Evolutionary conservation across 2,888 invertebrate genomes (phyloP).

Genomic region (Resseliella maxima): DNA sequence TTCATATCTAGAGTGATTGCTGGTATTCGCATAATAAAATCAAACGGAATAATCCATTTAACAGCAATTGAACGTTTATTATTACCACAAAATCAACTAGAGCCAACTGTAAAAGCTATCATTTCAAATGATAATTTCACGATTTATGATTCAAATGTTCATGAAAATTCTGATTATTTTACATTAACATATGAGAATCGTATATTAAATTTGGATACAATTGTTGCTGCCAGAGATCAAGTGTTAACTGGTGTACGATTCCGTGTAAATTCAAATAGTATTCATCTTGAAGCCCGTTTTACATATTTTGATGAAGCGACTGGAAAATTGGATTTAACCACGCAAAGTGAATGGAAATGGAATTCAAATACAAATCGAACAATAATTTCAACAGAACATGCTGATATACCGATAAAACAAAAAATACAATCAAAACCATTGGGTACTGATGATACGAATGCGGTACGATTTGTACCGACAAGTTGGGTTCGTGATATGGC

Average conservation of each 20-base stretch:
- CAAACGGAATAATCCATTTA: slow-evolving; percentile 78
- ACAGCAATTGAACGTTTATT: slow-evolving; percentile 78
- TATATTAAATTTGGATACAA: slow-evolving; percentile 79
- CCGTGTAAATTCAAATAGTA: slow-evolving; percentile 76
- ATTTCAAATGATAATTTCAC: slow-evolving; percentile 60
- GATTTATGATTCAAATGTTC: slow-evolving; percentile 66
- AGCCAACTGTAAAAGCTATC: no score
- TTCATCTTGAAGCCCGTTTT: slow-evolving; percentile 79
- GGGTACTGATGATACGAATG: slow-evolving; percentile 66
- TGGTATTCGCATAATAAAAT: slow-evolving; percentile 76
- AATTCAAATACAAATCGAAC: slow-evolving; percentile 63
- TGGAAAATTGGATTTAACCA: slow-evolving; percentile 65
- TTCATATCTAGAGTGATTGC: slow-evolving; percentile 74
- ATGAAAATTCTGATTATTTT: slow-evolving; percentile 75
- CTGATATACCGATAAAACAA: slow-evolving; percentile 65
- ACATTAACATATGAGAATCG: slow-evolving; percentile 77
- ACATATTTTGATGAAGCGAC: slow-evolving; percentile 78
- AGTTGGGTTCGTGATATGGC: slow-evolving; percentile 69
- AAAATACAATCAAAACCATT: slow-evolving; percentile 63
- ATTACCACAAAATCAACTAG: slow-evolving; percentile 66
- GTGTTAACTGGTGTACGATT: slow-evolving; percentile 75
- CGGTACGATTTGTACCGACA: slow-evolving; percentile 69
- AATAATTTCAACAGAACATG: slow-evolving; percentile 63
- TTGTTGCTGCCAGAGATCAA: slow-evolving; percentile 73
- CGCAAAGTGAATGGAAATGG: slow-evolving; percentile 72